Percentiles rank a stretch among this genome's conserved stretches.
phyloP scores from a whole-genome alignment of 2,888 invertebrate species.

The Chironomus tentans region DNA sequence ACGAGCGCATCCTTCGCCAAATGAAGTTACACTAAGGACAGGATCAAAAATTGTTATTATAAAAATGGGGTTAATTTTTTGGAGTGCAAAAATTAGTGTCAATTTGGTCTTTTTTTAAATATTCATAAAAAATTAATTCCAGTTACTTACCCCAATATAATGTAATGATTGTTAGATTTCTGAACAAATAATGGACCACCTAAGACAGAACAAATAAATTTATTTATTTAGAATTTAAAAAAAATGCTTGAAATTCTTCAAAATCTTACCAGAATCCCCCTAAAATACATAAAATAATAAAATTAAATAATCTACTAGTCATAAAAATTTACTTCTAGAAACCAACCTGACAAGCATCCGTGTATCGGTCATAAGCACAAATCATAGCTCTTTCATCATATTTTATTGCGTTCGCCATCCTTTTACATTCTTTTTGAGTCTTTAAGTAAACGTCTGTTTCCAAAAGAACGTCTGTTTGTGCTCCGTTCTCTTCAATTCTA shows the following conservation, averaged over 20 bases:
- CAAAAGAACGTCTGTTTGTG: neutral
- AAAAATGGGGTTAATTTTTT: no score
- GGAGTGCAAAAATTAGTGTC: no score
- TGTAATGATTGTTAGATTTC: neutral
- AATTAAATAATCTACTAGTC: neutral
- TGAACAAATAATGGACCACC: neutral
- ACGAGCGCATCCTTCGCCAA: slow-evolving; percentile 28
- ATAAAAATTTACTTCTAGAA: neutral
- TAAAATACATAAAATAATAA: slow-evolving; percentile 1
- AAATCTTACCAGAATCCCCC: neutral
- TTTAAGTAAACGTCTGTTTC: neutral
- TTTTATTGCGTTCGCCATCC: slow-evolving; percentile 38
- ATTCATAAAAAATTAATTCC: no score
- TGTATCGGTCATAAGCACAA: slow-evolving; percentile 53
- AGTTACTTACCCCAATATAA: neutral
- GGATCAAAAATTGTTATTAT: no score
- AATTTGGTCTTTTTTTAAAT: no score
- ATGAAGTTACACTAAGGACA: slow-evolving; percentile 24
- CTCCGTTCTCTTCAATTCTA: neutral
- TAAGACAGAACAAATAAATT: neutral
- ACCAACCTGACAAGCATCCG: slow-evolving; percentile 55
- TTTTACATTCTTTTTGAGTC: neutral
- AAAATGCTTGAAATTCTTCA: neutral
- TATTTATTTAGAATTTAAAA: neutral
- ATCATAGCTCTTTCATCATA: slow-evolving; percentile 48